Base-by-base conservation (phyloP, 2,888 invertebrate genomes). In the Neocrepidodera transversa region DNA sequence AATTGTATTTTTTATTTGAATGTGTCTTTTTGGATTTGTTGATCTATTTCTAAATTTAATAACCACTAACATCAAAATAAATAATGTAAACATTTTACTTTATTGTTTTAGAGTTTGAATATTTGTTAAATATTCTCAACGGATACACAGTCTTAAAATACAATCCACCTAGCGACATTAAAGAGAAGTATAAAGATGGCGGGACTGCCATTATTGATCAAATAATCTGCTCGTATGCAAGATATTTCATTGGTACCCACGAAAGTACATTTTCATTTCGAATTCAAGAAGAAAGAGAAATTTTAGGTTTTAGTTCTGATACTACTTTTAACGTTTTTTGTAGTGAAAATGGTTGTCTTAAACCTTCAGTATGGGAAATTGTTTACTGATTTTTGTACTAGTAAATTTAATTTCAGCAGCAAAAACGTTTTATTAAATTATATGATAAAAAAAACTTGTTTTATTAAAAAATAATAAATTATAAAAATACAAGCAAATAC, bases 231-330 rank as follows among this genome's bases (percentile, higher is more conserved):
- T 90, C 97, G 0, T 88, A 90, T 79, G 91, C 95, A 0, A 86
- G 87, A 66, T 88, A 87, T 76, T 97, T 97, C 74, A 85, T 96
- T 32, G 98, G 98, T 7, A 95, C 95, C 0, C 87, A 90, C 76
- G 95, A 95, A 70, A 98, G 98, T 60, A 99, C 98, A 0, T 98
- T 97, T 79, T 90, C 97, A 0, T 97, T 92, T 78, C 85, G 98
- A 56, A 98, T 99, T 67, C 95, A 97, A 80, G 98, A 99, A 77
- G 98, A 99, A 76, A 83, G 98, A 18, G 97, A 98, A 81, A 95
- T 99, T 61, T 77, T 97, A 38, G 96, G 96, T 1, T 95, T 95
- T 78, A 83, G 86, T 4, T 82, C 86, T 36, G 81, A 86, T 18
- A 87, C 87, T 6, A 97, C 97, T 0, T 98, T 95, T 76, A 97